Conservation (phyloP, 2,797 vertebrate species). For the Apogon hyalosoma region DNA sequence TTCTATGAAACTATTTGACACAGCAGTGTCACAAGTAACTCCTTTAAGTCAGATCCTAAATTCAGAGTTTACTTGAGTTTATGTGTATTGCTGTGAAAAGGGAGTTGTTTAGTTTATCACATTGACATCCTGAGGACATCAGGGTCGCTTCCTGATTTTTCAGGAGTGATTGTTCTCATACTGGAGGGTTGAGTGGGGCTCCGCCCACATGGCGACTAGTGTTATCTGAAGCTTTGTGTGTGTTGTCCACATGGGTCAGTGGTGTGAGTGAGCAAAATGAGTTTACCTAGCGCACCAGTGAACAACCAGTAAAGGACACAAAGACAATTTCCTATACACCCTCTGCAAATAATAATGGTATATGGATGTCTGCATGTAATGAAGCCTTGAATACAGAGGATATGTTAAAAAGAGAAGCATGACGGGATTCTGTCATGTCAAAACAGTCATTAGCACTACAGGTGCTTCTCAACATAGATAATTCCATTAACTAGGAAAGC, state of each 20-base stretch:
- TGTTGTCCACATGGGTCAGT: constrained; percentile 32
- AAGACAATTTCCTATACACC: constrained; percentile 30
- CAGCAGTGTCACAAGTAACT: too few relatives aligned
- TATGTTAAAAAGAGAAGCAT: background rate
- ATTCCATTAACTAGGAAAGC: background rate
- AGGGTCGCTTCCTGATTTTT: constrained; percentile 47
- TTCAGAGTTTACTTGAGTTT: constrained; percentile 19
- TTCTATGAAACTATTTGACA: too few relatives aligned
- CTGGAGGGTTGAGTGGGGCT: background rate
- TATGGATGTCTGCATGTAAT: constrained; percentile 12
- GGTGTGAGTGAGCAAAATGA: constrained; percentile 22
- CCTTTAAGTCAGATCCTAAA: constrained; percentile 2
- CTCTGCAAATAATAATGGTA: constrained; percentile 37
- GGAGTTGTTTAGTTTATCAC: constrained; percentile 50
- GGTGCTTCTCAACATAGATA: too few relatives aligned
- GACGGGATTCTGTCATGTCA: background rate
- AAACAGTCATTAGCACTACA: background rate
- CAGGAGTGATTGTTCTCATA: constrained; percentile 41
- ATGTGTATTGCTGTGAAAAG: constrained; percentile 41
- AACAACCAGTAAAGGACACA: constrained; percentile 39
- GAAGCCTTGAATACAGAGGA: constrained; percentile 7
- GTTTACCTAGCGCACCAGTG: constrained; percentile 27
- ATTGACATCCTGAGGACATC: constrained; percentile 49
- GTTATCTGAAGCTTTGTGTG: constrained; percentile 10
- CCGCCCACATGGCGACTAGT: background rate